phyloP scores from a whole-genome alignment of 2,113 vertebrate species.

The Ptychochromis oligacanthus region DNA sequence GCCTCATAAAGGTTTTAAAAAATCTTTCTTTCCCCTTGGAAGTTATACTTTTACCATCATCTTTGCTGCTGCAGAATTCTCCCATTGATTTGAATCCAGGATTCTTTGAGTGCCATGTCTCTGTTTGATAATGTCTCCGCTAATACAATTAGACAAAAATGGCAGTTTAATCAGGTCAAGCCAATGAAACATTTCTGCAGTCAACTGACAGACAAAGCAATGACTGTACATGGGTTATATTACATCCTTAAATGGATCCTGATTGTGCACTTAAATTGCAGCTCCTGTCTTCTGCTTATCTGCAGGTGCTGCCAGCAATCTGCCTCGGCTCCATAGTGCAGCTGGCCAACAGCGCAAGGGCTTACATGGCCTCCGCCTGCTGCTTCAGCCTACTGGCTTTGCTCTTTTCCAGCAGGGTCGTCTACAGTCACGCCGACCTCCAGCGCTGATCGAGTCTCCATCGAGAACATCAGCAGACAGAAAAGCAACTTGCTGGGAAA shows the following conservation, averaged over 20 bases:
- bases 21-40: neutral
- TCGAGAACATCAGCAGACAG: neutral
- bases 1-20: too few relatives aligned
- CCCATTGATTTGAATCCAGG: neutral
- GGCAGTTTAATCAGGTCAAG: neutral
- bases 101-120: neutral
- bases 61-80: neutral
- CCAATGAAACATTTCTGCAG: neutral
- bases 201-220: too few relatives aligned
- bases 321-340: slow-evolving; percentile 76
- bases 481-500: neutral
- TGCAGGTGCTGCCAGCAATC: slow-evolving; percentile 37
- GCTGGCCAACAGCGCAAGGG: slow-evolving; percentile 83
- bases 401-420: slow-evolving; percentile 5
- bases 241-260: neutral
- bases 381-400: slow-evolving; percentile 10
- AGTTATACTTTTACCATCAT: neutral
- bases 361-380: slow-evolving; percentile 75
- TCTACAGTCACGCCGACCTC: slow-evolving; percentile 85
- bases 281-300: neutral
- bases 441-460: neutral
- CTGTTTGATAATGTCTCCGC: neutral
- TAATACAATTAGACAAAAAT: neutral
- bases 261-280: neutral
- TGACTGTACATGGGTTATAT: neutral